Evolutionary conservation across 2,797 vertebrate genomes (phyloP).

Genomic region (Synanceia verrucosa): DNA sequence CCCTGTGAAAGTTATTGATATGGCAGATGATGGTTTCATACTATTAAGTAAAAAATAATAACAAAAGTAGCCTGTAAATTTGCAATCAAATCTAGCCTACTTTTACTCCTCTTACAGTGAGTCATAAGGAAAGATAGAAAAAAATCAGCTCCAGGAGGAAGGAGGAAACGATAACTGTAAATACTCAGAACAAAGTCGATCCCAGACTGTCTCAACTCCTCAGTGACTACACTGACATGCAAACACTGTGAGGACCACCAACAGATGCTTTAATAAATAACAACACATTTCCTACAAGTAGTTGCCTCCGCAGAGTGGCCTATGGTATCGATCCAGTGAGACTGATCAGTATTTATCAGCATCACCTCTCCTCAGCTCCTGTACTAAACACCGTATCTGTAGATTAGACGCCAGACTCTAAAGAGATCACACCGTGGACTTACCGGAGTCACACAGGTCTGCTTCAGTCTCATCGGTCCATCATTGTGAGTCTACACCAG

Average conservation of each 20-base stretch:
- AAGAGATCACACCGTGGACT: not conserved
- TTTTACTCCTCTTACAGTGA: constrained; percentile 2
- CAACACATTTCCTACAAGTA: not conserved
- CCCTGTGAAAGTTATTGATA: not conserved
- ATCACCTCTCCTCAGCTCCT: not conserved
- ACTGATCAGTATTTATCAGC: not conserved
- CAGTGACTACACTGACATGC: not conserved
- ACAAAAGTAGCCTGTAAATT: not conserved
- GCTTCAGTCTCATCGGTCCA: constrained; percentile 37
- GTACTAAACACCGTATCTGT: not conserved
- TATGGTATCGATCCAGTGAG: not conserved
- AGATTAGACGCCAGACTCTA: not conserved
- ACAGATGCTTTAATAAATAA: not conserved
- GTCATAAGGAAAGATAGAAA: not conserved
- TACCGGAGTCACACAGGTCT: constrained; percentile 2
- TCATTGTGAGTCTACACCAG: constrained; percentile 66
- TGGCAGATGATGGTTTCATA: too few relatives aligned
- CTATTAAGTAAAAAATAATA: too few relatives aligned
- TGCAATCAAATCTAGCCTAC: not conserved
- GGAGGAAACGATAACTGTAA: constrained; percentile 35
- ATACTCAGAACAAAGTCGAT: not conserved
- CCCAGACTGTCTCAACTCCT: not conserved
- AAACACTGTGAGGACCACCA: not conserved
- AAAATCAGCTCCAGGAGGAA: constrained; percentile 53
- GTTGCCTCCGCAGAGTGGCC: not conserved